Percentiles rank a stretch among this genome's conserved stretches.
These are phyloP conservation scores for Artibeus lituratus DNA, from an alignment of 2,797 vertebrate genomes.

Conservation along the genomic window DNA sequence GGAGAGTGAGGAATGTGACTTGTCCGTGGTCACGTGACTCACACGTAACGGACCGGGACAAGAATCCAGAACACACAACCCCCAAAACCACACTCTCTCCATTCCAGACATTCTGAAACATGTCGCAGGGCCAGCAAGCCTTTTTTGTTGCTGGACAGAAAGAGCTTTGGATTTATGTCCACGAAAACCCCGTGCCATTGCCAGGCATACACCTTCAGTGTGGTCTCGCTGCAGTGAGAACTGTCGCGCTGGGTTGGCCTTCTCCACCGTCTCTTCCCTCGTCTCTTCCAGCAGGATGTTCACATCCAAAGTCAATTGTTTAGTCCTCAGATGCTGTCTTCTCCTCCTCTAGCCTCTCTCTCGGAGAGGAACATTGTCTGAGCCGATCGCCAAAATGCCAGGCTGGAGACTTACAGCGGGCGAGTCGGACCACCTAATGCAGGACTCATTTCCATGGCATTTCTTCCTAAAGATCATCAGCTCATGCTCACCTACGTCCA, in stretches of 20 bases:
- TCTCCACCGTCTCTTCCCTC: background rate
- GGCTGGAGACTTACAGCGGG: background rate
- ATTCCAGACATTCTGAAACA: background rate
- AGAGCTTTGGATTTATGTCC: background rate
- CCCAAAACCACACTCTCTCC: background rate
- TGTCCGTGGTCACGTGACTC: background rate
- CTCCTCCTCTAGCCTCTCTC: background rate
- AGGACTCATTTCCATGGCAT: background rate
- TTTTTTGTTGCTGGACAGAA: background rate
- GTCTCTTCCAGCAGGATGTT: background rate
- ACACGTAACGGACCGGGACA: background rate
- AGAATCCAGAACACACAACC: background rate
- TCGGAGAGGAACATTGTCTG: background rate
- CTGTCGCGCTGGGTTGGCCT: background rate
- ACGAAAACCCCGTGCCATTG: background rate
- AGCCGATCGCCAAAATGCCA: background rate
- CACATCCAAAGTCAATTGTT: background rate
- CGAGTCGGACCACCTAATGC: background rate
- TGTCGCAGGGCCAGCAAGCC: background rate
- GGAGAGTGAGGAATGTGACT: background rate
- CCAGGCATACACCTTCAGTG: background rate
- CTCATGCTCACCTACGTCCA: background rate
- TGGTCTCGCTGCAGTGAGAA: background rate
- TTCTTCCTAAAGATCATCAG: background rate
- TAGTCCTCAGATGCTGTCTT: background rate